These are phyloP conservation scores for Enteromius afrohamiltoni DNA, from an alignment of 2,797 vertebrate species.

Conservation along the genomic window DNA sequence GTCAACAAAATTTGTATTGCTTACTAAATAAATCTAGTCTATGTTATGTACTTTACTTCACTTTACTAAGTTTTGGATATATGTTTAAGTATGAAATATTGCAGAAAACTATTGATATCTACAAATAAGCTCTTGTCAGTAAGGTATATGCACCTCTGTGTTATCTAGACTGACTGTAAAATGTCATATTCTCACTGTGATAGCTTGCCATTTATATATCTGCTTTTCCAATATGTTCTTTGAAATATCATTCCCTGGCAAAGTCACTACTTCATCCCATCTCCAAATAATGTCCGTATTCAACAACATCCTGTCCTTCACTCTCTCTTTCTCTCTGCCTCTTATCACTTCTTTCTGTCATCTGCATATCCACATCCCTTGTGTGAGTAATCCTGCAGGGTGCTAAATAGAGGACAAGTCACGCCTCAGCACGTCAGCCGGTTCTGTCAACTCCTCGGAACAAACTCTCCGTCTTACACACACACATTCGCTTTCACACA, in stretches of 20 bases:
- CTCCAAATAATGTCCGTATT: conserved; percentile 28
- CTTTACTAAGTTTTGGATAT: background rate
- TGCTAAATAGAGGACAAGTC: conserved; percentile 65
- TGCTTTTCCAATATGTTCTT: conserved; percentile 18
- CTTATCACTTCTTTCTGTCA: conserved; percentile 61
- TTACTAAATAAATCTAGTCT: background rate
- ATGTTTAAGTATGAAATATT: background rate
- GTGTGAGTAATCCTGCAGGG: conserved; percentile 66
- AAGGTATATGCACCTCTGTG: background rate
- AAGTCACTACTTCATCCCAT: conserved; percentile 55
- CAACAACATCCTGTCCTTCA: conserved; percentile 49
- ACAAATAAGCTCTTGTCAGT: background rate
- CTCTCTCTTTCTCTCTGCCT: conserved; percentile 57
- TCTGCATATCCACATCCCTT: conserved; percentile 59
- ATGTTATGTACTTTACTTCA: background rate
- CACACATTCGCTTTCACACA: conserved; percentile 36
- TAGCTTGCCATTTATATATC: conserved; percentile 41
- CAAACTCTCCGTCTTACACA: conserved; percentile 1
- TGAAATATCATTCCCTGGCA: conserved; percentile 53
- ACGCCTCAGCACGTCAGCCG: conserved; percentile 53
- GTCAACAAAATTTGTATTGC: background rate
- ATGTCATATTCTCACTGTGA: conserved; percentile 71
- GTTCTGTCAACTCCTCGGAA: conserved; percentile 51
- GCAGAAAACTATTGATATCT: background rate
- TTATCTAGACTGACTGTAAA: conserved; percentile 65